These are phyloP conservation scores for Mus musculus DNA, from an alignment of 2,113 vertebrate genomes.

Conservation along the genomic window DNA sequence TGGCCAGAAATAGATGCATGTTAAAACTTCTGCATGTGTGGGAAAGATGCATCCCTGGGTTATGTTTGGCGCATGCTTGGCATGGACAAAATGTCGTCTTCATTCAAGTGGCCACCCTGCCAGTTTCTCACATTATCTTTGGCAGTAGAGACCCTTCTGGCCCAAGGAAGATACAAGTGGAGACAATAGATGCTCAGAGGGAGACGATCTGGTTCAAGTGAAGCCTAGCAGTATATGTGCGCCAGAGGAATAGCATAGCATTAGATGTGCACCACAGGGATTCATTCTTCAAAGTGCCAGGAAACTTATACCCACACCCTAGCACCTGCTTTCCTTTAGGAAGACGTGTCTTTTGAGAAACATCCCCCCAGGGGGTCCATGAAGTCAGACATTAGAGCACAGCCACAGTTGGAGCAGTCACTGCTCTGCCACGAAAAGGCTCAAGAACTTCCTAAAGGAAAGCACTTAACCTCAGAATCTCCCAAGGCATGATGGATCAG, in stretches of 20 bases:
- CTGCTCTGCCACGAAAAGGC: not conserved
- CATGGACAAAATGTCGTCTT: not conserved
- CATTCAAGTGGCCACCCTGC: not conserved
- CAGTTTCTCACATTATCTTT: not conserved
- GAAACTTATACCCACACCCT: not conserved
- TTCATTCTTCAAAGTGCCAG: not conserved
- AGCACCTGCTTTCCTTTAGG: slow-evolving; percentile 13
- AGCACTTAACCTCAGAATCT: not conserved
- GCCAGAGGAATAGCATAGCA: not conserved
- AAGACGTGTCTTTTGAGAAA: not conserved
- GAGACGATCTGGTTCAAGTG: not conserved
- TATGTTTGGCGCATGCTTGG: not conserved
- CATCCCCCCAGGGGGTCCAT: not conserved
- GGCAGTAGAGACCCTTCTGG: not conserved
- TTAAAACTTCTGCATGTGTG: not conserved
- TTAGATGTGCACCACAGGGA: not conserved
- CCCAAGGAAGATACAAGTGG: not conserved
- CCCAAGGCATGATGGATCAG: not conserved
- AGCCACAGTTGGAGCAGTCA: not conserved
- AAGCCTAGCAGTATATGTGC: not conserved
- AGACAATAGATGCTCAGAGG: rapidly evolving
- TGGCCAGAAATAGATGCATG: not conserved
- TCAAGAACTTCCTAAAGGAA: not conserved
- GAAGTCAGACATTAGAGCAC: not conserved
- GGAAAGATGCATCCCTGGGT: not conserved